A percentile compares a stretch with the other conserved stretches of the same genome.
These are phyloP conservation scores for Agrochola macilenta DNA, from an alignment of 2,888 invertebrate species.

Conservation along the genomic window DNA sequence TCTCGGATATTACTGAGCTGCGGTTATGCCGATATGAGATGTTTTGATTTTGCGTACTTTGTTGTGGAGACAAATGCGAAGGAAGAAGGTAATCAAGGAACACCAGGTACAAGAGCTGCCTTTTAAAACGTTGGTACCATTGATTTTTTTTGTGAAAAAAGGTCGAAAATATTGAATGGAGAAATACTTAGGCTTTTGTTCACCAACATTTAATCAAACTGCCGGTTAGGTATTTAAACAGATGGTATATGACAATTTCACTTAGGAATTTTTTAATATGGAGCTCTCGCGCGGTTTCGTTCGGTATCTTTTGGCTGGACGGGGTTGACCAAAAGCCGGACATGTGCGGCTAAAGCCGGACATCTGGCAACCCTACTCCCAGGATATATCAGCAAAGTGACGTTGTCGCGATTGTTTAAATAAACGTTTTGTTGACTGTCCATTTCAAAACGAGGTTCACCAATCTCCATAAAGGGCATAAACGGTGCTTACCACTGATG, in stretches of 20 bases:
- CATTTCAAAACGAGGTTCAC: slow-evolving; percentile 13
- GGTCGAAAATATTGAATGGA: not conserved
- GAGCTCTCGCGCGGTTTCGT: too few species aligned
- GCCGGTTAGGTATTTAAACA: too few species aligned
- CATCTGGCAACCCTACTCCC: too few species aligned
- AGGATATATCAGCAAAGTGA: too few species aligned
- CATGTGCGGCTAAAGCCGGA: too few species aligned
- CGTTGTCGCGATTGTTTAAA: too few species aligned
- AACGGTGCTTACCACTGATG: slow-evolving; percentile 18
- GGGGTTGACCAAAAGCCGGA: too few species aligned
- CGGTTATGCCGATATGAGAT: slow-evolving; percentile 41
- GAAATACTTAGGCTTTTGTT: not conserved
- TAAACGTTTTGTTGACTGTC: not conserved
- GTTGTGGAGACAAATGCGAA: slow-evolving; percentile 24
- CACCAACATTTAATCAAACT: too few species aligned
- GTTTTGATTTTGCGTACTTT: slow-evolving; percentile 40
- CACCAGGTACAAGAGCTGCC: not conserved
- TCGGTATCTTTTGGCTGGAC: too few species aligned
- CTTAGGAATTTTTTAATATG: too few species aligned
- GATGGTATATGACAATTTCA: too few species aligned
- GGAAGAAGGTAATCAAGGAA: not conserved
- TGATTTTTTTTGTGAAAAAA: not conserved
- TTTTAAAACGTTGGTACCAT: not conserved
- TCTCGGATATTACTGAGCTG: slow-evolving; percentile 58
- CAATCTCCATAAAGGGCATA: slow-evolving; percentile 30